Evolutionary conservation across 2,113 vertebrate species (phyloP), one percentile per base, ranked within the genome.

Genomic region (Xenus cinereus): DNA sequence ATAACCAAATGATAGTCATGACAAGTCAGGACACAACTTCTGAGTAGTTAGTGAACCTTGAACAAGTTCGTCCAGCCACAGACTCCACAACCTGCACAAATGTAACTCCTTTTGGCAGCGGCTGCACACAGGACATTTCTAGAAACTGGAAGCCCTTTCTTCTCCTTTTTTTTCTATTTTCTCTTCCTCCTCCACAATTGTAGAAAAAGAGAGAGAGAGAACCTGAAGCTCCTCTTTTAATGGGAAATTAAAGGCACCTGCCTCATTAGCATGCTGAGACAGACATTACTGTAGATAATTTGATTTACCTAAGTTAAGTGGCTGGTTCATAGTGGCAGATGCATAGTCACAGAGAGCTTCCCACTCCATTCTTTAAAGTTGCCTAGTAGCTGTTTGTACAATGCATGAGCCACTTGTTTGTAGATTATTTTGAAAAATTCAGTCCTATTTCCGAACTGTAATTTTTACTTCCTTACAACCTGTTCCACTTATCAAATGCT

Each of bases 11-110:
- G 24, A n/a, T 10, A 33, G 48, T 10, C 11, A 6, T 1, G 30
- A 41, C 45, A 21, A 21, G 22, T 6, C 1, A 2, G 54, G 35
- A 66, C 51, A 48, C 53, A 46, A 14, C 32, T 5, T 35, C 13
- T 15, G 41, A 22, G 23, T 41, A 35, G 56, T 18, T 37, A 37
- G 27, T 33, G 73, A 54, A 33, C 16, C 28, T 46, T 2, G 0
- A 45, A 26, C 13, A 66, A 48, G 27, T 23, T 69, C 0, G 0
- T 19, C 23, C 35, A 43, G 32, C 30, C 0, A 2, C 50, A 33
- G 30, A 14, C 45, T 76, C 19, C 33, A 21, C 14, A 41, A 7
- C 20, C 23, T 26, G 9, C 35, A 37, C 51, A 60, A 16, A 35
- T 7, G 2, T 23, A 33, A 37, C 24, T 18, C 26, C n/a, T 56